Base-by-base conservation (phyloP, 1,140 invertebrate species). In the Hycleus phaleratus region DNA sequence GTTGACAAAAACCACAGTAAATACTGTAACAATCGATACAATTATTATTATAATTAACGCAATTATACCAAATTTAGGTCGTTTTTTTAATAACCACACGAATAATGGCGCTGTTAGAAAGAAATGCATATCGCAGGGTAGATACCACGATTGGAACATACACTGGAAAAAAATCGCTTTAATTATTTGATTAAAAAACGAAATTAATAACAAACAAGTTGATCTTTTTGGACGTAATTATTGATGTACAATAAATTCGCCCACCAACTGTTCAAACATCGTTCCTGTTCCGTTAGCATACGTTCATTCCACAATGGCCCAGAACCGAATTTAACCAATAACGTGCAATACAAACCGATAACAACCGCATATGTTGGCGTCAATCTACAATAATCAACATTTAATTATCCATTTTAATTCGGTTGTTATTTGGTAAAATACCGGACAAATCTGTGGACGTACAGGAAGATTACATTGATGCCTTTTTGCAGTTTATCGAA, bases 81-180 rank as follows among this genome's bases (percentile, higher is more conserved):
- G 85, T 60, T 79, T 81, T 78, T 81, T 84, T 46, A 87, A 69
- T 8, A 82, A 79, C 68, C 84, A 85, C 46, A 90, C 79, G 58
- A 93, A 78, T 9, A 90, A 72, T 1, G 89, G 86, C 12, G 87
- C 85, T 1, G 91, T 71, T 57, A 91, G 75, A 71, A 91, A 91
- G 52, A 93, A 78, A 71, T 93, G 90, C 47, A 91, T 91, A 68
- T 94, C 91, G 58, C 90, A 90, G 2, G 90, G 85, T 50, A 95
- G 74, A 66, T 93, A 95, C 92, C 92, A 95, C 0, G 89, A 86
- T 79, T 91, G 90, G 49, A 88, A 88, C 81, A 95, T 88, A 69
- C 92, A 94, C 90, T 92, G 73, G 8, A 64, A 65, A 57, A 56
- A 38, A 25, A 11, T 50, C 11, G 25, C 45, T 9, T 49, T 50